Evolutionary conservation across 2,797 vertebrate genomes (phyloP), one percentile per base, ranked within the genome.

Genomic region (Enteromius afrohamiltoni): DNA sequence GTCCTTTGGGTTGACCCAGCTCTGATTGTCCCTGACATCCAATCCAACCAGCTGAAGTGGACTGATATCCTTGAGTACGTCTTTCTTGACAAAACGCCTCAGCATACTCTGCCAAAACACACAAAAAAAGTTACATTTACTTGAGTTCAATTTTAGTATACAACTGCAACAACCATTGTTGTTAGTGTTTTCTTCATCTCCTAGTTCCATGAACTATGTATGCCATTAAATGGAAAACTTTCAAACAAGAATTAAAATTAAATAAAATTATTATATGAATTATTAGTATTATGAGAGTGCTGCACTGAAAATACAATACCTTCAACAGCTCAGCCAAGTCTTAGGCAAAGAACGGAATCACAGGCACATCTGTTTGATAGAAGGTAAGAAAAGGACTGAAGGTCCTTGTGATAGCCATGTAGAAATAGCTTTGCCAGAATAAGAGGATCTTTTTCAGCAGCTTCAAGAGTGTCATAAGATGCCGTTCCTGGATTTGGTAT

Each of bases 21-120:
- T 87, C n/a, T 85, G 75, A 21, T 86, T 55, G 64, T 85, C 85
- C 68, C 8, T 31, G 16, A 83, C 85, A 88, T 80, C 65, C 49
- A 86, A 51, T 73, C 69, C 77, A 29, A 74, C 45, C 49, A 85
- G 26, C 70, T 86, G 82, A 10, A 83, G 64, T 85, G 83, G 51
- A 83, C 31, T 74, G 73, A 86, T 79, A 53, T 86, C 62, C 81
- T 80, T 76, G 62, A 82, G 75, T 26, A 86, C 3, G 65, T 86
- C 85, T 26, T 40, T 80, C 83, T 86, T 84, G 29, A 86, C 31
- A 51, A 86, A 82, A 64, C 2, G 64, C 34, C 75, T 79, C n/a
- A 75, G 58, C 14, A 83, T 40, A 86, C 80, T 34, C 69, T 83
- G 67, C 55, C 74, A 80, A 80, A 70, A 82, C 55, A 29, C 42